Conservation (phyloP, 2,797 vertebrate genomes). For the Centropyge bicolor region DNA sequence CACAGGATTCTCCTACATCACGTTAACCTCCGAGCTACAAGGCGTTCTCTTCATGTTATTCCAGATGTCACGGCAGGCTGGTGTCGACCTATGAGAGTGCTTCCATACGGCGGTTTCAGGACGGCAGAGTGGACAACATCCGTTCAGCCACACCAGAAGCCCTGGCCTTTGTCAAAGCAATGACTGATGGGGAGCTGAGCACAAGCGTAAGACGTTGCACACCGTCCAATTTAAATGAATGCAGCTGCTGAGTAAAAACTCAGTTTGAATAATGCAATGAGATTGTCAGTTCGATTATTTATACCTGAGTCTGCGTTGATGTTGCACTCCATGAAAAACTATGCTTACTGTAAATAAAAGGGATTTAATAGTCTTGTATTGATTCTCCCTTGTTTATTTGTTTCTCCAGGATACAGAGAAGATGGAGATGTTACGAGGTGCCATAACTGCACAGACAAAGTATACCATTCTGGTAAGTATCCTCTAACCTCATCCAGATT, state of each 20-base stretch:
- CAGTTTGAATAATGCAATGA: constrained; percentile 15
- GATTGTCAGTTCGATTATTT: not conserved
- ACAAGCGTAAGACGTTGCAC: constrained; percentile 62
- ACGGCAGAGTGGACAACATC: constrained; percentile 96
- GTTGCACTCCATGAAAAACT: constrained; percentile 15
- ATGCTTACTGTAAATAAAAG: constrained; percentile 30
- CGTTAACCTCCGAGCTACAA: not conserved
- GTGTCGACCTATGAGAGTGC: constrained; percentile 96
- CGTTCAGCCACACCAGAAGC: constrained; percentile 93
- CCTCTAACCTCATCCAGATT: constrained; percentile 7
- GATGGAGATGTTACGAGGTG: constrained; percentile 88
- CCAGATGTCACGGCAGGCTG: constrained; percentile 81
- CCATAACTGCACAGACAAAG: constrained; percentile 92
- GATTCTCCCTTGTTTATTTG: constrained; percentile 35
- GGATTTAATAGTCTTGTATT: constrained; percentile 38
- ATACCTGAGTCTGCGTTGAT: constrained; percentile 1
- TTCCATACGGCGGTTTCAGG: constrained; percentile 91
- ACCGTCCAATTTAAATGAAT: constrained; percentile 20
- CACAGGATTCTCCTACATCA: not conserved
- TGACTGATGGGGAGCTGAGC: constrained; percentile 82
- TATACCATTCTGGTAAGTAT: constrained; percentile 92
- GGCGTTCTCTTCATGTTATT: constrained; percentile 2
- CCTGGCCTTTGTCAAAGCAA: constrained; percentile 89
- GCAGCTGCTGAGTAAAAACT: constrained; percentile 1
- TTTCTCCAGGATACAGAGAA: constrained; percentile 88